A percentile compares a stretch with the other conserved stretches of the same genome.
Conservation (phyloP, 2,113 vertebrate species). For the Empidonax alnorum region DNA sequence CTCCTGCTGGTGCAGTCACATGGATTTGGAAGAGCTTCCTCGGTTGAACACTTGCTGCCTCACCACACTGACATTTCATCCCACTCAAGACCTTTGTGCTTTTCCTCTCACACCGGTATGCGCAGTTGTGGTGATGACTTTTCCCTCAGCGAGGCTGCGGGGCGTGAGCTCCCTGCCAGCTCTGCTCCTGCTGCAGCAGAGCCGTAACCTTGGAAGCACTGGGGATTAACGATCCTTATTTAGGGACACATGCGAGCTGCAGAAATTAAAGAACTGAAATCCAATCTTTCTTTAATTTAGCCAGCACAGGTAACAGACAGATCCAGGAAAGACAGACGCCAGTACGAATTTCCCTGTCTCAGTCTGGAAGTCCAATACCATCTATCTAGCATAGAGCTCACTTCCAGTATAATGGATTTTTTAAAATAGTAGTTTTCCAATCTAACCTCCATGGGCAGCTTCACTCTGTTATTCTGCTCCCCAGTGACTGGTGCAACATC, state of each 20-base stretch:
- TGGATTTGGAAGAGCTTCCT: neutral
- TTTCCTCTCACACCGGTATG: neutral
- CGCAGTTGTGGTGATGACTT: fast-evolving
- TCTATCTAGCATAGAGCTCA: neutral
- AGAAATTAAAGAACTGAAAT: neutral
- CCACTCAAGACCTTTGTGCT: neutral
- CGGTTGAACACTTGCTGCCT: neutral
- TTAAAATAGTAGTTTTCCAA: neutral
- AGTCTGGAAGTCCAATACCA: neutral
- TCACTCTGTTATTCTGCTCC: neutral
- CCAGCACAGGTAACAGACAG: neutral
- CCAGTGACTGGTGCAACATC: neutral
- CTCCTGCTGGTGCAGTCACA: neutral
- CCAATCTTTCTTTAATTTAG: neutral
- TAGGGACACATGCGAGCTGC: neutral
- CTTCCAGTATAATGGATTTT: neutral
- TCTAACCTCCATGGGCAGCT: neutral
- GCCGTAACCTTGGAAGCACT: neutral
- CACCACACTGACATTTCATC: neutral
- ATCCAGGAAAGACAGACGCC: neutral
- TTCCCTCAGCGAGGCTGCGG: neutral
- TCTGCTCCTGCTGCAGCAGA: neutral
- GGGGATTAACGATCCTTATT: fast-evolving
- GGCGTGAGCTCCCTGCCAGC: neutral
- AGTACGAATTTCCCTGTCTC: neutral